Evolutionary conservation across 2,797 vertebrate genomes (phyloP), one percentile per base, ranked within the genome.

Genomic region (Crypturellus tataupa): DNA sequence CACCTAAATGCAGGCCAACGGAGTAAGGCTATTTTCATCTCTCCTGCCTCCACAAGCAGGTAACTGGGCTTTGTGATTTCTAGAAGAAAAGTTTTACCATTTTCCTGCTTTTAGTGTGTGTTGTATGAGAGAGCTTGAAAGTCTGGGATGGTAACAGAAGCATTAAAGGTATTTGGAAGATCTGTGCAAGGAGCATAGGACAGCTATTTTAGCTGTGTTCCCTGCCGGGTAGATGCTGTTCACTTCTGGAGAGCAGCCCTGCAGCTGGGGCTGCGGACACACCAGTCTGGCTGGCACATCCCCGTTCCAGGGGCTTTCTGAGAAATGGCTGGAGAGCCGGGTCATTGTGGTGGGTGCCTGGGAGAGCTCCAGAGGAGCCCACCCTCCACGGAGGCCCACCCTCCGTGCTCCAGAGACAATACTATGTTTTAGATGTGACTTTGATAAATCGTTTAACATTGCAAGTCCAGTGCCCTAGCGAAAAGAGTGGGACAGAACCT

Each of bases 1-100:
- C 6, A 46, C 23, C 15, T 2, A 7, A 69, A 46, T 47, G 13
- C 11, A 1, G 2, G 21, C 40, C 1, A 2, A 37, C 71, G 25
- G 37, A 46, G 4, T 1, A 59, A 39, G 39, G 23, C 12, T 47
- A 3, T 12, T 12, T 42, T 88, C 23, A 14, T 3, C 42, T 58
- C 31, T 84, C 10, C 46, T 44, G 65, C 33, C 13, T 40, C 47
- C 62, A 53, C 9, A 69, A 59, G 65, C 7, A 13, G 8, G 17
- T 18, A 72, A 27, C 33, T 40, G 56, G 9, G 44, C 33, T 39
- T 37, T 39, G 31, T 47, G 20, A 47, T 47, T 46, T 46, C 14
- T 25, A 35, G 35, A 79, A 58, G 55, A 46, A 69, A 14, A 33
- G 29, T 42, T 29, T 44, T 15, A 17, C 3, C 31, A 33, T 33